Evolutionary conservation across 1,140 invertebrate species (phyloP).

Genomic region (Cydia fagiglandana): DNA sequence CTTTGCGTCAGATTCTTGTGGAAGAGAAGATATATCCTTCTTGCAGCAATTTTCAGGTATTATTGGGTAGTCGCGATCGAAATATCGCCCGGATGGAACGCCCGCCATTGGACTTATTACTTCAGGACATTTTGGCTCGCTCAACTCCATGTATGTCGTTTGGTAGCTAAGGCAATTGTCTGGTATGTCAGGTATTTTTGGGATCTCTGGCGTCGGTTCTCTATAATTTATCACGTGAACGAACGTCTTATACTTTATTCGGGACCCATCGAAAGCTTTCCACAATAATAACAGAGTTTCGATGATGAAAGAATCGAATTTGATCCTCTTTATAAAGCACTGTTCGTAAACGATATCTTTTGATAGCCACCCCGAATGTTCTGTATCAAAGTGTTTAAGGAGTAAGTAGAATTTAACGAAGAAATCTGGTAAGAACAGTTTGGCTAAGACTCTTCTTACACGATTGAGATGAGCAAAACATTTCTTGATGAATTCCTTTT

Average conservation of each 20-base stretch:
- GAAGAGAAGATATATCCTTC: conserved; percentile 39
- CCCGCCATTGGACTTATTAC: conserved; percentile 36
- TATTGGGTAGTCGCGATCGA: conserved; percentile 44
- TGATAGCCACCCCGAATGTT: conserved; percentile 44
- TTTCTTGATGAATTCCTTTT: conserved; percentile 46
- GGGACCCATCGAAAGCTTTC: conserved; percentile 41
- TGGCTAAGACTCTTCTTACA: conserved; percentile 51
- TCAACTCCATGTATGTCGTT: conserved; percentile 48
- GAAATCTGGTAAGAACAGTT: conserved; percentile 43
- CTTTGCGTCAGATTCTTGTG: conserved; percentile 41
- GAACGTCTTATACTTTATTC: conserved; percentile 46
- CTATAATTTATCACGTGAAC: conserved; percentile 41
- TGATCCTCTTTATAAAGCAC: conserved; percentile 34
- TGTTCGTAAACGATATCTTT: conserved; percentile 47
- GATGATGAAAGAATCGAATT: conserved; percentile 18
- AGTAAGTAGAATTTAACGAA: conserved; percentile 50
- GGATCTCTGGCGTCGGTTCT: conserved; percentile 35
- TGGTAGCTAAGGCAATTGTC: conserved; percentile 38
- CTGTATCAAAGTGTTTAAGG: conserved; percentile 56
- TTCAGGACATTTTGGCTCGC: conserved; percentile 38
- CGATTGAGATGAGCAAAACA: conserved; percentile 60
- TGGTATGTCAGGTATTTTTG: conserved; percentile 40
- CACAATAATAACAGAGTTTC: conserved; percentile 45
- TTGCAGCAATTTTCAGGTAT: conserved; percentile 39
- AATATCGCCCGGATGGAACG: conserved; percentile 44